A percentile compares a stretch with the other conserved stretches of the same genome.
Evolutionary conservation across 2,888 invertebrate species (phyloP).

Genomic region (Vannuccia rotundouncinata): DNA sequence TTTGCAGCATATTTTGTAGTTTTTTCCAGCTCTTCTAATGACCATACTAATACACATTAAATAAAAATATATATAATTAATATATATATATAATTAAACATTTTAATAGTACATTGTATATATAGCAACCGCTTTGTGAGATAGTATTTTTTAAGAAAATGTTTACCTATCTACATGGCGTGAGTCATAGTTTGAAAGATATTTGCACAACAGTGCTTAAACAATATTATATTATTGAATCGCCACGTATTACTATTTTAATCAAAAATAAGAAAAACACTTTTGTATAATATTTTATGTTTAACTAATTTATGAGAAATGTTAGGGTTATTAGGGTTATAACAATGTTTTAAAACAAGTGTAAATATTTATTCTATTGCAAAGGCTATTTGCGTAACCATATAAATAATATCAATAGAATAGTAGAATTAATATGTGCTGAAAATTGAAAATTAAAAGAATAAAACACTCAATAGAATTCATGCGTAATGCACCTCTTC

Average conservation of each 20-base stretch:
- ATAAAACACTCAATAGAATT: no score
- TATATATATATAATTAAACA: neutral
- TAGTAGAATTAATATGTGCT: no score
- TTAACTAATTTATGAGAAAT: no score
- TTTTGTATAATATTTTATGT: neutral
- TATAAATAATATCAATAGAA: no score
- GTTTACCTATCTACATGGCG: neutral
- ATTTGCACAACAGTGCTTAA: neutral
- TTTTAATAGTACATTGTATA: neutral
- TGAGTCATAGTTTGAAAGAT: neutral
- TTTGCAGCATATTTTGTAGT: neutral
- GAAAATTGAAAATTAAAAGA: no score
- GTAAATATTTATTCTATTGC: no score
- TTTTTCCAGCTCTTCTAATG: neutral
- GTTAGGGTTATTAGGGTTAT: no score
- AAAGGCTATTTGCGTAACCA: no score
- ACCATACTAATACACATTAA: neutral
- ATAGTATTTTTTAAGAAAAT: neutral
- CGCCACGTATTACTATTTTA: neutral
- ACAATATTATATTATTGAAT: neutral
- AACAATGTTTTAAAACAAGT: no score
- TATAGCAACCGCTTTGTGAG: neutral
- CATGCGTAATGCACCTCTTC: no score
- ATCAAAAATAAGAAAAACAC: neutral
- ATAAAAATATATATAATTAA: neutral